Evolutionary conservation across 1,140 invertebrate species (phyloP).

Genomic region (Drosophila seguyi): DNA sequence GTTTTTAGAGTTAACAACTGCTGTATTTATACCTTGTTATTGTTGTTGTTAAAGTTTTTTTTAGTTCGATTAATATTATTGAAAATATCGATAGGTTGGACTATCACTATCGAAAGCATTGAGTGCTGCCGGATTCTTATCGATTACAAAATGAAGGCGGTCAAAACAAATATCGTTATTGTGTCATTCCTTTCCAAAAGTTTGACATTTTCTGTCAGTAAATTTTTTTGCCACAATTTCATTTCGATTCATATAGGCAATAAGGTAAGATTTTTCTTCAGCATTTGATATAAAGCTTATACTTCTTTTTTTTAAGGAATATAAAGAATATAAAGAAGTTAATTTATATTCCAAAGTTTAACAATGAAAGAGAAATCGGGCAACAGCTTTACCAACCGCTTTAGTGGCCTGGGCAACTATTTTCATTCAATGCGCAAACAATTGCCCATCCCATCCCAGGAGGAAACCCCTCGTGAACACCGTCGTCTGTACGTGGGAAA

Average conservation of each 20-base stretch:
- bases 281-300: background rate
- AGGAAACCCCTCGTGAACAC: conserved; percentile 90
- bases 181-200: background rate
- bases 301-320: background rate
- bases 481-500: conserved; percentile 98
- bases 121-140: background rate
- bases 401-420: background rate
- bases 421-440: background rate
- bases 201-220: background rate
- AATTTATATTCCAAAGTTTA: background rate
- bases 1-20: too few relatives aligned
- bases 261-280: background rate
- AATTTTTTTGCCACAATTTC: background rate
- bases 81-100: too few relatives aligned
- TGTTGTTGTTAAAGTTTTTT: too few relatives aligned
- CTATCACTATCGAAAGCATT: too few relatives aligned
- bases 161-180: background rate
- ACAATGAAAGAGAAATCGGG: background rate
- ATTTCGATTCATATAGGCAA: background rate
- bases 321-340: too few relatives aligned
- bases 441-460: too few relatives aligned
- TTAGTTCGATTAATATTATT: too few relatives aligned
- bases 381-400: background rate
- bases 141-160: background rate
- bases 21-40: too few relatives aligned